Evolutionary conservation across 2,113 vertebrate genomes (phyloP), one percentile per base, ranked within the genome.

Genomic region (Oryzias woworae): DNA sequence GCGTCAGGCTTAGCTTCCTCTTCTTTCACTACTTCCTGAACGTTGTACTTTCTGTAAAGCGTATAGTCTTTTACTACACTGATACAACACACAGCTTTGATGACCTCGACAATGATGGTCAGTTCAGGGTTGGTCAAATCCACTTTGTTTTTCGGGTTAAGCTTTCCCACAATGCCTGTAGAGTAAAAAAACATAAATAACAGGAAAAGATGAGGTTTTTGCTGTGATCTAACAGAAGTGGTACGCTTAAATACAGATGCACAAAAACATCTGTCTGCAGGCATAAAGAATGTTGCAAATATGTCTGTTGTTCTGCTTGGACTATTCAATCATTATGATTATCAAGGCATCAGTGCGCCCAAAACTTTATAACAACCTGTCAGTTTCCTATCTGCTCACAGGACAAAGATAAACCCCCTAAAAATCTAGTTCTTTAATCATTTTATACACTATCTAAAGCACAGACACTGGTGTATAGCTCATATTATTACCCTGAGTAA

Each of bases 111-210:
- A 13, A 99, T 94, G 73, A 99, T 76, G 3, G 94, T 97, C 75
- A 95, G 94, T 14, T 98, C 91, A 1, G 96, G 96, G 66, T 94
- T 94, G 36, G 92, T 95, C 74, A 98, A 91, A 79, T 98, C 93
- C 1, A 98, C 97, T 75, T 95, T 98, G 84, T 99, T 98, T 81
- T 95, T 94, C 0, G 95, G 92, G 81, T 98, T 99, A 81, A 97
- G 84, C 69, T 91, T 93, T 58, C 90, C 92, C 53, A 99, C 95
- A 24, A 98, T 80, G 77, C 93, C 97, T 98, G 61, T 41, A 22
- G 17, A 1, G 8, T n/a, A 8, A 1, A 55, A 23, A 70, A 42
- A 46, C 1, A 2, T 58, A 54, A 1, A 14, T 15, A 62, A 0
- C 36, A 36, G 8, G 36, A 36, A 36, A 36, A 17, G 24, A 14